Evolutionary conservation across 2,113 vertebrate species (phyloP).

Genomic region (Alectura lathami): DNA sequence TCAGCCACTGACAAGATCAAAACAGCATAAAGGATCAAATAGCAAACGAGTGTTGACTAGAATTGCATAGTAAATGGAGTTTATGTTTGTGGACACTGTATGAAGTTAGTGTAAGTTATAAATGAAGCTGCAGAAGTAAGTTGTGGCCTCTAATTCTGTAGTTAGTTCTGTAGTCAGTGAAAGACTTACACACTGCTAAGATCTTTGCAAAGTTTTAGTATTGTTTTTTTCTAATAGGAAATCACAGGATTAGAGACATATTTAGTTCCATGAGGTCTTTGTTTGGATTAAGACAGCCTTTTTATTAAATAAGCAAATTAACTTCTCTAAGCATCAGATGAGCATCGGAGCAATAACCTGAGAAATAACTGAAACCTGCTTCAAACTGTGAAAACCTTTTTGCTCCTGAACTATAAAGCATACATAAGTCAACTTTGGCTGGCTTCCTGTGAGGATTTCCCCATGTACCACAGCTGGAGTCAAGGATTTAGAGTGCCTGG

Average conservation of each 20-base stretch:
- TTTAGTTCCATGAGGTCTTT: not conserved
- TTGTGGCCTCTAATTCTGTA: not conserved
- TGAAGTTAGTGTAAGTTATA: not conserved
- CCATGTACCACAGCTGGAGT: no score
- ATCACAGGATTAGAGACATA: fast-evolving
- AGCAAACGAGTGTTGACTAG: not conserved
- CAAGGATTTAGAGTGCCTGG: no score
- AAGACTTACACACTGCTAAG: not conserved
- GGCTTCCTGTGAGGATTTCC: not conserved
- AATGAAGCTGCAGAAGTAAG: fast-evolving
- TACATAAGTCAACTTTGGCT: fast-evolving
- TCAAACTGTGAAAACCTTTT: not conserved
- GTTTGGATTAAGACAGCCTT: not conserved
- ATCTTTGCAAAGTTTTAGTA: not conserved
- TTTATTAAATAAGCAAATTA: not conserved
- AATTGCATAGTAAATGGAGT: not conserved
- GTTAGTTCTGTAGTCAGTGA: not conserved
- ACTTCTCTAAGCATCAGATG: not conserved
- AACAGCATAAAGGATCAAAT: not conserved
- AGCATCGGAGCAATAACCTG: not conserved
- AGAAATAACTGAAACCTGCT: not conserved
- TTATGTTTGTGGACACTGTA: not conserved
- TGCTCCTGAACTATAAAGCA: no score
- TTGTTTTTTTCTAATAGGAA: not conserved
- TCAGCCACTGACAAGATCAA: not conserved